Evolutionary conservation across 2,888 invertebrate genomes (phyloP), one percentile per base, ranked within the genome.

Genomic region (Amiota communis): DNA sequence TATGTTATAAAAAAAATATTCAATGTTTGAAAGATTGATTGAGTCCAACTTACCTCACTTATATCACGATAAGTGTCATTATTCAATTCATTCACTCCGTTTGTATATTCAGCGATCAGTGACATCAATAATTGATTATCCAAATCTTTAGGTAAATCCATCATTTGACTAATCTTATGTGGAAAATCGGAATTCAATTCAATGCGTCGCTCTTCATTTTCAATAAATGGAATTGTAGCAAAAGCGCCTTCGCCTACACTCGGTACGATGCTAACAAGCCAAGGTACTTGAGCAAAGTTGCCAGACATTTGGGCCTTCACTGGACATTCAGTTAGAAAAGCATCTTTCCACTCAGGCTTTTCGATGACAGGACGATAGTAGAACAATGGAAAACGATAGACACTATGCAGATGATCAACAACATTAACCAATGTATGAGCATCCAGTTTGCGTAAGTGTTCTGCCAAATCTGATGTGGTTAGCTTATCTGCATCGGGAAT

Each of bases 181-280:
- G 83, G 75, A 64, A 88, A 87, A 8, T 84, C 74, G 1, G 70
- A 36, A 74, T 89, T 89, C 1, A 89, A 81, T 3, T 84, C 80
- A 1, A 79, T 48, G 10, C 75, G 46, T 1, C 83, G 71, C 2
- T 78, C 56, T 15, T 77, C 73, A 73, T 78, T 76, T 0, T 74
- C 71, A 8, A 80, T 67, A 17, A 79, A 75, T 8, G 74, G 77
- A 9, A 85, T 79, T 3, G 90, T 87, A 73, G 89, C 83, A 11
- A 91, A 78, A 10, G 89, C 84, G 23, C 91, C 92, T 81, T 92
- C 92, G 15, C 90, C 88, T 76, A 90, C 90, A 53, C 88, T 86
- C 1, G 84, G 77, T 0, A 88, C 86, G 17, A 87, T 78, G 2
- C 91, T 90, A 4, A 89, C 84, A 70, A 92, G 86, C 88, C 89